Percentiles rank a stretch among this genome's conserved stretches.
Conservation (phyloP, 2,888 invertebrate species). For the Octonoba sinensis region DNA sequence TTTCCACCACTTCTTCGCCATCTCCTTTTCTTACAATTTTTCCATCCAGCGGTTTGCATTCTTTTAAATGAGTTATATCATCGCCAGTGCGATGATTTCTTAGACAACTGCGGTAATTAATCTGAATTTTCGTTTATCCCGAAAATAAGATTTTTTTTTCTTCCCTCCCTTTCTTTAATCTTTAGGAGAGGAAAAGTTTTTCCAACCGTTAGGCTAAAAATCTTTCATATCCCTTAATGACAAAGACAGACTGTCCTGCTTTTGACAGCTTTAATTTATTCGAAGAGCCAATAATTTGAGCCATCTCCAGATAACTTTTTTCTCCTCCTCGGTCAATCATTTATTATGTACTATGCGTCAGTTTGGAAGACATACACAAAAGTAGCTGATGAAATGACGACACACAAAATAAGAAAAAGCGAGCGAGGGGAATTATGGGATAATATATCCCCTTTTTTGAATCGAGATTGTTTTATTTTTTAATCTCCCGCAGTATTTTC, state of each 20-base stretch:
- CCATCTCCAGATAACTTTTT: slow-evolving; percentile 60
- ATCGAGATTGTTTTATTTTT: slow-evolving; percentile 20
- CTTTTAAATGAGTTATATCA: slow-evolving; percentile 64
- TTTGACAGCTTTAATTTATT: slow-evolving; percentile 64
- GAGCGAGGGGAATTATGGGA: slow-evolving; percentile 11
- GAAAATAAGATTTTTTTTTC: slow-evolving; percentile 58
- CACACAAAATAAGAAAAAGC: slow-evolving; percentile 33
- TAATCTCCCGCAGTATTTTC: slow-evolving; percentile 53
- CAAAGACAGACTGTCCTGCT: slow-evolving; percentile 61
- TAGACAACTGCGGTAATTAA: slow-evolving; percentile 63
- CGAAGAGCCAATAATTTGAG: slow-evolving; percentile 63
- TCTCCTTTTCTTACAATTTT: slow-evolving; percentile 60
- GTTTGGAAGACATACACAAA: slow-evolving; percentile 42
- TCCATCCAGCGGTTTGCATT: slow-evolving; percentile 57
- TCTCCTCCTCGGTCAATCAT: slow-evolving; percentile 51
- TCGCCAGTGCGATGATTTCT: slow-evolving; percentile 62
- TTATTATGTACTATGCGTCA: slow-evolving; percentile 58
- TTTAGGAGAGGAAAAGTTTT: slow-evolving; percentile 55
- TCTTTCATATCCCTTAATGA: slow-evolving; percentile 63
- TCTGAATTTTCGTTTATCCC: slow-evolving; percentile 65
- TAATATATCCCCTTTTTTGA: slow-evolving; percentile 55
- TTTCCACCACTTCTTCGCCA: slow-evolving; percentile 36
- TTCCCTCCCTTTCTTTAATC: slow-evolving; percentile 52
- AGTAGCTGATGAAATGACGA: slow-evolving; percentile 54
- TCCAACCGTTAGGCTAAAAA: slow-evolving; percentile 63